Base-by-base conservation (phyloP, 2,113 vertebrate species). In the Corapipo altera region DNA sequence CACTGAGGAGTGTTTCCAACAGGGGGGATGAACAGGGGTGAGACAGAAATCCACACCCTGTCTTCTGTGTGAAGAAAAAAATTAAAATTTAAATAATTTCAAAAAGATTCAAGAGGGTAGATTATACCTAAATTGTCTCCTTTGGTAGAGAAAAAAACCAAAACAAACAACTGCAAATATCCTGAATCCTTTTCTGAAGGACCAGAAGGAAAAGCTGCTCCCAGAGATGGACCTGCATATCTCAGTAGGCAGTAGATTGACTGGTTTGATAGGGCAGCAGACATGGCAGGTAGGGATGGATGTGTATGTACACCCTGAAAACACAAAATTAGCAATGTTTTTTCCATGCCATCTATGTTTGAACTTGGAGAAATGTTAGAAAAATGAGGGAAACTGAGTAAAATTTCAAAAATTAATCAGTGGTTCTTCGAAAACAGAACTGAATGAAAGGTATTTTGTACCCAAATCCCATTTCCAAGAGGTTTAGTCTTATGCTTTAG, bases 361-460 rank as follows among this genome's bases (percentile, higher is more conserved):
- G 37, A 69, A 52, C 5, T 11, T 14, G 9, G 5, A 64, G 11
- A 52, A 65, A 55, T 48, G 13, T 32, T 49, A 26, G 23, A n/a
- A 91, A 71, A 85, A 33, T 72, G 6, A 75, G 44, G 27, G 8
- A 65, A 3, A 35, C 8, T 32, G 49, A 37, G 18, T 2, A 88
- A 88, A 59, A 33, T 12, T 22, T 39, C 30, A 9, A 67, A 85
- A 65, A 79, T 16, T 30, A 8, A 23, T 6, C n/a, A 23, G 6
- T 24, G 6, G 3, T 75, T 27, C 8, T 71, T 74, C 58, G 16
- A 65, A 81, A 78, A 48, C 8, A 65, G 8, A 46, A 65, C 5
- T 44, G 54, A 57, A 15, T 23, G 35, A 75, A 89, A 57, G 14
- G 8, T 1, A 1, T 11, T 33, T 15, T 1, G 0, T 33, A 15